phyloP scores from a whole-genome alignment of 1,140 invertebrate genomes.

The Elysia chlorotica region DNA sequence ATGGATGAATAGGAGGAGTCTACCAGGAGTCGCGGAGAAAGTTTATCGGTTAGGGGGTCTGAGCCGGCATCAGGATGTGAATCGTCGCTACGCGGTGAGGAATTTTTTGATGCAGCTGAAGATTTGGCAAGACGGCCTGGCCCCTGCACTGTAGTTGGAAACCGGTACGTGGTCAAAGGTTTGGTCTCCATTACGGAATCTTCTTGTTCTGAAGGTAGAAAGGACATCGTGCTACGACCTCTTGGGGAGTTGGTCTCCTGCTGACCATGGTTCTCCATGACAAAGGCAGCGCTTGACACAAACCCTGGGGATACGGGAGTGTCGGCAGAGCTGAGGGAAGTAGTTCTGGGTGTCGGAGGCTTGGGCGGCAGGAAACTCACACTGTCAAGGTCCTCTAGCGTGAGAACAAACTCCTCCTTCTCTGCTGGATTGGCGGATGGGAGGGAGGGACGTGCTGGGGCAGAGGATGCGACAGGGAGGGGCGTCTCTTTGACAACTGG shows the following conservation, averaged over 20 bases:
- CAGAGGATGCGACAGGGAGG: no score
- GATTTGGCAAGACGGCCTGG: not conserved
- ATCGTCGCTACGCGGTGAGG: not conserved
- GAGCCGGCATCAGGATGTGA: not conserved
- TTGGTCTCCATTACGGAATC: not conserved
- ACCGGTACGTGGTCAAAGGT: no score
- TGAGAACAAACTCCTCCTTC: slow-evolving; percentile 45
- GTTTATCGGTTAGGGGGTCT: not conserved
- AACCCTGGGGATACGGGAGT: no score
- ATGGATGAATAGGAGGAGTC: no score
- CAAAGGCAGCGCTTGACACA: no score
- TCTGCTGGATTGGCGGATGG: no score
- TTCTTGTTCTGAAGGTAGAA: not conserved
- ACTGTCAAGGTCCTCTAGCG: slow-evolving; percentile 46
- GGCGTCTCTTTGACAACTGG: no score
- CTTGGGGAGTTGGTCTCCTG: no score
- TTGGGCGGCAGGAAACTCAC: slow-evolving; percentile 41
- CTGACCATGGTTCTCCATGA: no score
- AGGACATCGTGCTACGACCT: not conserved
- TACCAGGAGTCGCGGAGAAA: not conserved
- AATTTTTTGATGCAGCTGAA: not conserved
- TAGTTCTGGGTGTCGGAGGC: no score
- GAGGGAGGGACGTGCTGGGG: no score
- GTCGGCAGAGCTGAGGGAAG: not conserved
- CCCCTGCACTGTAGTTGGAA: not conserved